Percentiles rank a stretch among this genome's conserved stretches.
Conservation (phyloP, 2,888 invertebrate genomes). For the Oligia latruncula region DNA sequence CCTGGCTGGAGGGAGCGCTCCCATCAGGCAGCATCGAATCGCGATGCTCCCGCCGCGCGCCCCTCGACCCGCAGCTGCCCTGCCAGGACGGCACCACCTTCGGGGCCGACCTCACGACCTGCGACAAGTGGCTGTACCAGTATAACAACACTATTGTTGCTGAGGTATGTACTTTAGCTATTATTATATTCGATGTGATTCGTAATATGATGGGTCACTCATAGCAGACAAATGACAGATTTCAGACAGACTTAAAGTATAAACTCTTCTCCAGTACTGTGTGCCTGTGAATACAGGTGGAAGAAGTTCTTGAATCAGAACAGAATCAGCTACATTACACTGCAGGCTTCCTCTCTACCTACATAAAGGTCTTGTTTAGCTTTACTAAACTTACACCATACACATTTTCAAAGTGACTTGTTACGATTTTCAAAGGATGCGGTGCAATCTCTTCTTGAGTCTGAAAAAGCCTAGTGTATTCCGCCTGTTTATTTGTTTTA, state of each 20-base stretch:
- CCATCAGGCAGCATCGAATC: conserved; percentile 70
- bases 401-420: background rate
- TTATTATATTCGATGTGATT: background rate
- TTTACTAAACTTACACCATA: background rate
- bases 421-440: background rate
- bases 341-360: background rate
- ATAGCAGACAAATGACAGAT: background rate
- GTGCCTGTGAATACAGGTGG: background rate
- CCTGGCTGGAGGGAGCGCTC: conserved; percentile 78
- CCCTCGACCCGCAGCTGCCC: conserved; percentile 66
- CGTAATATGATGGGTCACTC: background rate
- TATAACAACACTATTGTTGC: conserved; percentile 75
- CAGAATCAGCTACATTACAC: background rate
- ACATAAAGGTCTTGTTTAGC: background rate
- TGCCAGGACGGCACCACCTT: conserved; percentile 76
- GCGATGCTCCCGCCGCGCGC: conserved; percentile 75
- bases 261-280: background rate
- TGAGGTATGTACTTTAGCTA: conserved; percentile 66
- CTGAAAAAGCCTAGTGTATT: background rate
- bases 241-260: background rate
- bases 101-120: conserved; percentile 74
- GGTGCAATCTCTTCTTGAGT: background rate
- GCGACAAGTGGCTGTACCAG: conserved; percentile 74
- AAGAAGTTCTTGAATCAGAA: background rate
- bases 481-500: background rate